These are phyloP conservation scores for Selene dorsalis DNA, from an alignment of 2,797 vertebrate genomes.

Conservation along the genomic window DNA sequence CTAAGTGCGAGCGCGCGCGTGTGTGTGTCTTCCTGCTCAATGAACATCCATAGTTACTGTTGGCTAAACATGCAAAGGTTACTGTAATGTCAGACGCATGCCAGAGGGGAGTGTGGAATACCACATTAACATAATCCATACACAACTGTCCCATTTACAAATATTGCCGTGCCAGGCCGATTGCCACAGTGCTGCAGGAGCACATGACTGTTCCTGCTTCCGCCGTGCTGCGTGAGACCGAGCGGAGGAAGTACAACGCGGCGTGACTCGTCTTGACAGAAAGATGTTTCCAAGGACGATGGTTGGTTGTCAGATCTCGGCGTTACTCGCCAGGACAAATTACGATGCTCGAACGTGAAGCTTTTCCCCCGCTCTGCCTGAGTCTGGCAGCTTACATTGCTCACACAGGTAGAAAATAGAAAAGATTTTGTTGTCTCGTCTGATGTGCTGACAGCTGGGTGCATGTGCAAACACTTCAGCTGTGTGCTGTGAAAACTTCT, in stretches of 20 bases:
- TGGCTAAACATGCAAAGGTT: conserved; percentile 85
- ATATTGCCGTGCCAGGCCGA: conserved; percentile 47
- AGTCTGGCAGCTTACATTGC: conserved; percentile 34
- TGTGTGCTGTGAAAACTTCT: conserved; percentile 18
- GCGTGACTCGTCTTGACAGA: conserved; percentile 20
- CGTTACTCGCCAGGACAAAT: conserved; percentile 44
- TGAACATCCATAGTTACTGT: conserved; percentile 82
- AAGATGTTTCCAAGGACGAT: conserved; percentile 36
- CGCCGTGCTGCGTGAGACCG: conserved; percentile 20
- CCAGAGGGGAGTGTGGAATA: conserved; percentile 83
- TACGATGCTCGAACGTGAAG: conserved; percentile 28
- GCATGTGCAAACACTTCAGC: conserved; percentile 30
- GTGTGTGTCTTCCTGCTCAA: conserved; percentile 62
- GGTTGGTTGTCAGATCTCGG: conserved; percentile 54
- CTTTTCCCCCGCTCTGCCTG: conserved; percentile 20
- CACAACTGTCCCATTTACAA: conserved; percentile 70
- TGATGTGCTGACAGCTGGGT: conserved; percentile 30
- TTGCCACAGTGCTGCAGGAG: conserved; percentile 54
- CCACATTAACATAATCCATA: conserved; percentile 87
- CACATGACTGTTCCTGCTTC: conserved; percentile 49
- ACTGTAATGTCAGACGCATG: conserved; percentile 85
- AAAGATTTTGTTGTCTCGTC: conserved; percentile 36
- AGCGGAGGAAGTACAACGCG: conserved; percentile 19
- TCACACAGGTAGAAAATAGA: conserved; percentile 16
- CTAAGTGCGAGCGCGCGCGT: background rate